Evolutionary conservation across 2,113 vertebrate species (phyloP).

Genomic region (Hyperopisus bebe): DNA sequence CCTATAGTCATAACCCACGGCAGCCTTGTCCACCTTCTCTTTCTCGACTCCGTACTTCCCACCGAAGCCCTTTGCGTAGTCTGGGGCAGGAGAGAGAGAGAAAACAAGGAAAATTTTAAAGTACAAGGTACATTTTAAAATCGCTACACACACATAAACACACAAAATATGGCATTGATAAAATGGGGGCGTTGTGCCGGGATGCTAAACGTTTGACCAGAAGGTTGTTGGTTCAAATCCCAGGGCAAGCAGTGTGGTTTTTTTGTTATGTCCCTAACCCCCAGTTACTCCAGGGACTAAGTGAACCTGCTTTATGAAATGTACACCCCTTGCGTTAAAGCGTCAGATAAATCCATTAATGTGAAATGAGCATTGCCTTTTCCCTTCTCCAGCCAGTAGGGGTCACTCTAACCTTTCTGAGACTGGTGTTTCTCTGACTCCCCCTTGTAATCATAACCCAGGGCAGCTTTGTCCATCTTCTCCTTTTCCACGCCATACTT

Average conservation of each 20-base stretch:
- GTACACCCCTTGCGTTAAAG: not conserved
- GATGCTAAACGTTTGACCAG: not conserved
- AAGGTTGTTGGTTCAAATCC: not conserved
- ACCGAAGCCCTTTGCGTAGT: slow-evolving; percentile 48
- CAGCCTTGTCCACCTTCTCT: slow-evolving; percentile 71
- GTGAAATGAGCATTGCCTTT: not conserved
- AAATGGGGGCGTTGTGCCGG: not conserved
- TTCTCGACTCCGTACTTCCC: slow-evolving; percentile 74
- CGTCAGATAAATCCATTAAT: not conserved
- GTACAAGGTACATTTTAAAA: not conserved
- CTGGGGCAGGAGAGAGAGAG: not conserved
- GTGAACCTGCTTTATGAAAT: not conserved
- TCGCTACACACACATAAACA: not conserved
- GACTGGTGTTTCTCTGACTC: slow-evolving; percentile 79
- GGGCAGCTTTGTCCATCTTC: slow-evolving; percentile 69
- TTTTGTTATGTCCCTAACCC: not conserved
- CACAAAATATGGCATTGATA: not conserved
- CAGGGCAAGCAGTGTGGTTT: not conserved
- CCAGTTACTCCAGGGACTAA: not conserved
- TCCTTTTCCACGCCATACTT: slow-evolving; percentile 64
- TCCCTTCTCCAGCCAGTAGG: not conserved
- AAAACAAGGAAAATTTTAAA: not conserved
- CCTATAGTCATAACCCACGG: slow-evolving; percentile 60
- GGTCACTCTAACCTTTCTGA: slow-evolving; percentile 65
- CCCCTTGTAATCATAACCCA: slow-evolving; percentile 82